A percentile compares a stretch with the other conserved stretches of the same genome.
phyloP scores from a whole-genome alignment of 2,113 vertebrate species.

The Grantiella picta region DNA sequence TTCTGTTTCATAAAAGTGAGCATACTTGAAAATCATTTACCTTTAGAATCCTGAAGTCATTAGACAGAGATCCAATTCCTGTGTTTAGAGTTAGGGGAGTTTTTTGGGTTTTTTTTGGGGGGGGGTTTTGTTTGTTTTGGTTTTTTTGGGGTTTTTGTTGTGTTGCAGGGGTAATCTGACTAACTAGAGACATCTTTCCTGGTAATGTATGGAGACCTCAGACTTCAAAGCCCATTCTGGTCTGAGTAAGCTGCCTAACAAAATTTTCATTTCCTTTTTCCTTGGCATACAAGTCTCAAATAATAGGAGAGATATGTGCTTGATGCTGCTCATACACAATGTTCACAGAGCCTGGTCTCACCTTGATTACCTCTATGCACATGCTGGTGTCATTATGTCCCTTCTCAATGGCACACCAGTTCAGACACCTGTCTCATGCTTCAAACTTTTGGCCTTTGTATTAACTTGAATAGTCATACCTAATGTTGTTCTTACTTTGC shows the following conservation, averaged over 20 bases:
- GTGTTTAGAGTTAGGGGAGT: background rate
- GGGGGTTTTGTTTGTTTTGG: too few relatives aligned
- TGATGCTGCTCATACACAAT: background rate
- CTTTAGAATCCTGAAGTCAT: background rate
- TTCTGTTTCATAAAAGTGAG: constrained; percentile 4
- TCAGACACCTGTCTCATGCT: background rate
- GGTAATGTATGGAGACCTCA: background rate
- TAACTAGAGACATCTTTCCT: background rate
- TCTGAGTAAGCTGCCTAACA: background rate
- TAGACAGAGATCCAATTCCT: background rate
- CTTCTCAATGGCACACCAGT: background rate
- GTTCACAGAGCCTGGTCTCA: background rate
- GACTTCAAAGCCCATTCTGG: background rate
- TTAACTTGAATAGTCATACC: background rate
- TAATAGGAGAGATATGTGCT: background rate
- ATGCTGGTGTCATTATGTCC: background rate
- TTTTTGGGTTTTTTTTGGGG: too few relatives aligned
- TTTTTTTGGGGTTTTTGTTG: background rate
- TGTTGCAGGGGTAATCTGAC: background rate
- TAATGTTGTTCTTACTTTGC: background rate
- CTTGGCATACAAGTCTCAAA: background rate
- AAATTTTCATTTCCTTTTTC: background rate
- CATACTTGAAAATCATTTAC: background rate
- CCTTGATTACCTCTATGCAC: background rate
- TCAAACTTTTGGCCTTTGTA: background rate